These are phyloP conservation scores for Erpobdella octoculata DNA, from an alignment of 2,888 invertebrate genomes.

Conservation along the genomic window DNA sequence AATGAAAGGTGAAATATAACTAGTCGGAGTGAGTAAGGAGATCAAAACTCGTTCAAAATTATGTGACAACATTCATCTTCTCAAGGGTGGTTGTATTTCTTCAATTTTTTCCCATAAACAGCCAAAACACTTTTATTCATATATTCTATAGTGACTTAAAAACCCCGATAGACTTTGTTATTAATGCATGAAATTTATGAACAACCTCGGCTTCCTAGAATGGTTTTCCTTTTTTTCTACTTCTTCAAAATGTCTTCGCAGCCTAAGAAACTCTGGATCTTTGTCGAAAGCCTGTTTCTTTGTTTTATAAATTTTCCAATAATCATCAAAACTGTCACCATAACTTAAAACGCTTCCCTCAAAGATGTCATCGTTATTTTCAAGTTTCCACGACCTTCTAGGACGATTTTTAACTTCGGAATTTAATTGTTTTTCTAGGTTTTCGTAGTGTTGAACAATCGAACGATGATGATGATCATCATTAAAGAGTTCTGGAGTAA, in stretches of 20 bases:
- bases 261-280: background rate
- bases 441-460: too few relatives aligned
- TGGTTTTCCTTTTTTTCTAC: background rate
- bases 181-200: too few relatives aligned
- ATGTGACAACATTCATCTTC: too few relatives aligned
- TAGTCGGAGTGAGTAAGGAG: too few relatives aligned
- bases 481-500: slow-evolving; percentile 9
- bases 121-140: too few relatives aligned
- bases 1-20: too few relatives aligned
- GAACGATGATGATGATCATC: background rate
- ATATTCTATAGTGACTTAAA: too few relatives aligned
- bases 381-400: background rate
- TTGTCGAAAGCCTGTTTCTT: background rate
- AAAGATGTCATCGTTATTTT: background rate
- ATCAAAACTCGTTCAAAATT: too few relatives aligned
- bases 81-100: too few relatives aligned
- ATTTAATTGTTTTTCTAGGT: background rate
- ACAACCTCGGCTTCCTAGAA: background rate
- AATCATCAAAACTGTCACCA: slow-evolving; percentile 14
- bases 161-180: too few relatives aligned
- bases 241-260: background rate
- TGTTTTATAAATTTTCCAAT: slow-evolving; percentile 13
- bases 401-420: background rate
- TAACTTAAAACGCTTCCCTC: background rate
- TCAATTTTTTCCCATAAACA: too few relatives aligned